phyloP scores from a whole-genome alignment of 2,888 invertebrate genomes.

The Chymomyza procnemis region DNA sequence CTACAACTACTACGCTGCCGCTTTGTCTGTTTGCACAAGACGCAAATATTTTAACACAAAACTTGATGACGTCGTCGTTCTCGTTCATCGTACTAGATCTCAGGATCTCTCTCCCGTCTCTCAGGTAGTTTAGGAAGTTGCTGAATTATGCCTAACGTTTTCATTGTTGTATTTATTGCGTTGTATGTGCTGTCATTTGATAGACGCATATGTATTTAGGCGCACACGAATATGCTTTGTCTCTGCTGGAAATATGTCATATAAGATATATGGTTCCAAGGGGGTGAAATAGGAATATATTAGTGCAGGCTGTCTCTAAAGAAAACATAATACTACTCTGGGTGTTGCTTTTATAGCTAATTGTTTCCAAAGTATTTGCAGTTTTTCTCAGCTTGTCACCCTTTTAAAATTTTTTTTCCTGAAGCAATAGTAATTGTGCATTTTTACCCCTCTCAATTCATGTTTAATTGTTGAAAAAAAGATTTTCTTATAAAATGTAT shows the following conservation, averaged over 20 bases:
- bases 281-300: background rate
- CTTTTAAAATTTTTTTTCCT: background rate
- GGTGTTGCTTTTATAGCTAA: background rate
- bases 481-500: no score
- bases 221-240: background rate
- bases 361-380: background rate
- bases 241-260: background rate
- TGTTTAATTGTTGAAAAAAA: no score
- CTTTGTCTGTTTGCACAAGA: slow-evolving; percentile 60
- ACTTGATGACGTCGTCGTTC: slow-evolving; percentile 34
- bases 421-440: background rate
- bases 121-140: slow-evolving; percentile 38
- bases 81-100: slow-evolving; percentile 20
- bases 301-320: background rate
- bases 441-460: background rate
- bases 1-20: background rate
- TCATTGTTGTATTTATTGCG: slow-evolving; percentile 29
- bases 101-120: slow-evolving; percentile 19
- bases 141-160: background rate
- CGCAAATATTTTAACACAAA: slow-evolving; percentile 57
- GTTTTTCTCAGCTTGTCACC: background rate
- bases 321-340: background rate
- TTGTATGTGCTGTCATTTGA: slow-evolving; percentile 35
- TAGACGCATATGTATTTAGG: slow-evolving; percentile 17
- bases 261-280: background rate